Base-by-base conservation (phyloP, 1,140 invertebrate genomes). In the Bilobella aurantiaca region DNA sequence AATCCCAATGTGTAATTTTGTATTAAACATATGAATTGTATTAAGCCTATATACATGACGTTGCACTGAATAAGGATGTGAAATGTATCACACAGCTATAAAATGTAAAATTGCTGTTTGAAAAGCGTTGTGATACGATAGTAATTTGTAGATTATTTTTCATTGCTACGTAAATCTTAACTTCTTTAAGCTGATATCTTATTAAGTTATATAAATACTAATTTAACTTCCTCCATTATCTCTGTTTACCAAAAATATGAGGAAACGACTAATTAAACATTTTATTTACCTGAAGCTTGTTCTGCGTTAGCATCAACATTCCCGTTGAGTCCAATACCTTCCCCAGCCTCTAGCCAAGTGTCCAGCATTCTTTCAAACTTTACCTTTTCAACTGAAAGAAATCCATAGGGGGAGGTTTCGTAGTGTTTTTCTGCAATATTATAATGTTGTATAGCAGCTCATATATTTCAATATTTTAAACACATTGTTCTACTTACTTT, bases 221-320 rank as follows among this genome's bases (percentile, higher is more conserved):
- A 42, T 42, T 47, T 1, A n/a, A n/a, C n/a, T n/a, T n/a, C n/a
- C n/a, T n/a, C n/a, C n/a, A n/a, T n/a, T n/a, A n/a, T n/a, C n/a
- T n/a, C n/a, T n/a, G n/a, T n/a, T n/a, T n/a, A n/a, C n/a, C n/a
- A n/a, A n/a, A n/a, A n/a, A n/a, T n/a, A n/a, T n/a, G n/a, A n/a
- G n/a, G n/a, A n/a, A n/a, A n/a, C n/a, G n/a, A n/a, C n/a, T n/a
- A n/a, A n/a, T n/a, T n/a, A n/a, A n/a, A n/a, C n/a, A 8, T 31
- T 56, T 27, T 14, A n/a, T 31, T 32, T 62, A 62, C 67, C 67
- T 28, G 60, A 34, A 47, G 28, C 53, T 56, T 73, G 75, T 12
- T 73, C 75, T 16, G 78, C 80, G 70, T 83, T 83, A 28, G 81
- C 69, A 69, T 85, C 83, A 1, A 78, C 78, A 42, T 77, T 74